These are phyloP conservation scores for Augochlorella aurata DNA, from an alignment of 2,888 invertebrate species.

Conservation along the genomic window DNA sequence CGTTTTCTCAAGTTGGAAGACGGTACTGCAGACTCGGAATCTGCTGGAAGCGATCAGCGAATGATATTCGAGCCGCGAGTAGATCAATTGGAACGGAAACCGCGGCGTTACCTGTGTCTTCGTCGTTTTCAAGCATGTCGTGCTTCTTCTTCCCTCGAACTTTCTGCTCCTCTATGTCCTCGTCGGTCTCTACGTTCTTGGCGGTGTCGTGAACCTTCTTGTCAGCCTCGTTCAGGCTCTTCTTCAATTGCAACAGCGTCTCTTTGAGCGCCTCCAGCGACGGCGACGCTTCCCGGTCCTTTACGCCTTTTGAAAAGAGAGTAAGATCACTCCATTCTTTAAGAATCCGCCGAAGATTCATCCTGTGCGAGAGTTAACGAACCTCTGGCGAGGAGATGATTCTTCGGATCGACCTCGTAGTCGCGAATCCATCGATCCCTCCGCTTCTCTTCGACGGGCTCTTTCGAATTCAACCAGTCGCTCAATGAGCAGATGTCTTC, in stretches of 20 bases:
- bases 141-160: not conserved
- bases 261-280: conserved; percentile 69
- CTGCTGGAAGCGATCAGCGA: not conserved
- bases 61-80: no score
- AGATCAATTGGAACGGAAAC: no score
- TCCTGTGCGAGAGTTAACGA: not conserved
- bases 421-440: conserved; percentile 33
- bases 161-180: conserved; percentile 2
- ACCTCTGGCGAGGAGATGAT: conserved; percentile 20
- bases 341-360: not conserved
- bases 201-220: conserved; percentile 4
- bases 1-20: conserved; percentile 30
- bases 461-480: conserved; percentile 56
- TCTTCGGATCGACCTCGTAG: conserved; percentile 15
- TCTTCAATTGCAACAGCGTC: conserved; percentile 65
- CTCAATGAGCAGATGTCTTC: conserved; percentile 45
- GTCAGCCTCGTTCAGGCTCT: conserved; percentile 57
- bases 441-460: conserved; percentile 32
- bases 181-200: conserved; percentile 1
- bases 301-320: not conserved
- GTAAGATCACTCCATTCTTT: not conserved
- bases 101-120: not conserved
- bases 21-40: conserved; percentile 14
- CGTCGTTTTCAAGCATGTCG: not conserved
- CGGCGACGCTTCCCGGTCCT: conserved; percentile 12